A percentile compares a stretch with the other conserved stretches of the same genome.
Conservation (phyloP, 2,797 vertebrate species). For the Sebastes taczanowskii region DNA sequence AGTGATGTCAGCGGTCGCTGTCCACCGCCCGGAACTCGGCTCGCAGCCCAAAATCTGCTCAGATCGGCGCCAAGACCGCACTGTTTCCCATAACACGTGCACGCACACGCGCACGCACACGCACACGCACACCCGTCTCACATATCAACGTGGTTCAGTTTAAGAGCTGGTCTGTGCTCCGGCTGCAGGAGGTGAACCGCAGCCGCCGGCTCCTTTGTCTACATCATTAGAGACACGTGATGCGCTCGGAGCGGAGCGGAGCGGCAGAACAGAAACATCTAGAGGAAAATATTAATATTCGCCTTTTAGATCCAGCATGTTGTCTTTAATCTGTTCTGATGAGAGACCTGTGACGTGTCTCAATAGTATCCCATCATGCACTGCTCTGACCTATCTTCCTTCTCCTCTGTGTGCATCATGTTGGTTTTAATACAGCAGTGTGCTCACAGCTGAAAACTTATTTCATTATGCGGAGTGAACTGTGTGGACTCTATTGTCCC, state of each 20-base stretch:
- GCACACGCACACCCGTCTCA: too few species aligned
- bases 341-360: neutral
- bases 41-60: constrained; percentile 5
- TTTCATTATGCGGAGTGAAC: neutral
- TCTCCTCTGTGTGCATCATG: neutral
- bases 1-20: constrained; percentile 29
- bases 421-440: neutral
- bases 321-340: neutral
- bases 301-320: neutral
- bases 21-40: neutral
- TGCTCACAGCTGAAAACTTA: neutral
- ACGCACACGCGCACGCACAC: fast-evolving
- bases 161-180: neutral
- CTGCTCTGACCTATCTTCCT: neutral
- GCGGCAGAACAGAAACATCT: neutral
- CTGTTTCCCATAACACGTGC: neutral
- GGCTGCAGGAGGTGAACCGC: constrained; percentile 21
- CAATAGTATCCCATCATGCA: constrained; percentile 28
- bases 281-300: neutral
- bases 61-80: neutral
- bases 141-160: neutral
- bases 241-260: neutral
- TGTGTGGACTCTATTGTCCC: too few species aligned
- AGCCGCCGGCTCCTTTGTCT: constrained; percentile 6
- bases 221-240: constrained; percentile 14